Conservation (phyloP, 53 echinoderm and acorn worm genomes). For the Hippasteria phrygiana region DNA sequence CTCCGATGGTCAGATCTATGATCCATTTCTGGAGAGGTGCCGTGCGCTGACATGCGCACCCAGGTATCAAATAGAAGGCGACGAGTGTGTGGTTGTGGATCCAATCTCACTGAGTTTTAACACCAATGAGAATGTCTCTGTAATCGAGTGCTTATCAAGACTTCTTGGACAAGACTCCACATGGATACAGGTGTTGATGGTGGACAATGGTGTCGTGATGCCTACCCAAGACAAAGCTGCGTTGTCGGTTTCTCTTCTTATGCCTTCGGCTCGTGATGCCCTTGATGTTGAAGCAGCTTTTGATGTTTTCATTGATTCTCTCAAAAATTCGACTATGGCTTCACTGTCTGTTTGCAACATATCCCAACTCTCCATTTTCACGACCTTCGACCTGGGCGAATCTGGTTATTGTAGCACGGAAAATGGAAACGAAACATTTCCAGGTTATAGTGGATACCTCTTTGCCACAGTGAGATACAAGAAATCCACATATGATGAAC, state of each 20-base stretch:
- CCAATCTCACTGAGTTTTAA: background rate
- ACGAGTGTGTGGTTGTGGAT: background rate
- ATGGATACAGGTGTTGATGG: background rate
- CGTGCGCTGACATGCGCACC: constrained; percentile 46
- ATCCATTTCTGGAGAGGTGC: constrained; percentile 65
- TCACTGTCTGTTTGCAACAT: background rate
- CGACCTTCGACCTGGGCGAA: background rate
- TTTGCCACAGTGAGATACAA: background rate
- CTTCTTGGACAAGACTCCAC: background rate
- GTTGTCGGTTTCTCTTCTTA: background rate
- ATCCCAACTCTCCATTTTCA: background rate
- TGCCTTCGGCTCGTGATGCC: background rate
- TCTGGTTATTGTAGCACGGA: background rate
- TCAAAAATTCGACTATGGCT: background rate
- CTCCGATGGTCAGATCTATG: constrained; percentile 49
- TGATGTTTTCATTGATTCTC: background rate
- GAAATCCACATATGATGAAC: background rate
- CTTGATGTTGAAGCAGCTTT: constrained; percentile 12
- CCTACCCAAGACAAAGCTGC: too few relatives aligned
- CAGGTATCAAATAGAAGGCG: constrained; percentile 19
- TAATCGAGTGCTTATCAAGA: background rate
- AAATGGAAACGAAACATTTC: background rate
- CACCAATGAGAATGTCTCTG: background rate
- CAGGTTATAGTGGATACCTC: background rate
- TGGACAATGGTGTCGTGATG: too few relatives aligned